Percentiles rank a stretch among this genome's conserved stretches.
Evolutionary conservation across 1,140 invertebrate species (phyloP).

Genomic region (Nymphalis io): DNA sequence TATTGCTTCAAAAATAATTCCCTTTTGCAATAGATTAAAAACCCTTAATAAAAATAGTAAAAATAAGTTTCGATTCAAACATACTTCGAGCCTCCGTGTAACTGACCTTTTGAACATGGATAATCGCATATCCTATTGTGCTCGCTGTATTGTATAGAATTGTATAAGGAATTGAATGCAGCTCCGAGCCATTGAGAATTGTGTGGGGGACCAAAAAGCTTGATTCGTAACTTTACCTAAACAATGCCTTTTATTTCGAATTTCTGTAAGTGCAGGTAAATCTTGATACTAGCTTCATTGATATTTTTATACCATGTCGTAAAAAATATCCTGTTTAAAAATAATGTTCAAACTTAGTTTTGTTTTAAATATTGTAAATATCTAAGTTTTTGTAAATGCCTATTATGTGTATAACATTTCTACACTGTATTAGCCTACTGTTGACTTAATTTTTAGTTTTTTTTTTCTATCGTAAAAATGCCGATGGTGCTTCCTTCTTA

Average conservation of each 20-base stretch:
- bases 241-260: constrained; percentile 36
- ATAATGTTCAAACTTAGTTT: too few species aligned
- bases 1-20: not conserved
- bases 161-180: constrained; percentile 37
- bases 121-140: constrained; percentile 33
- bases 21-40: not conserved
- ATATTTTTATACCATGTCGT: not conserved
- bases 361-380: too few species aligned
- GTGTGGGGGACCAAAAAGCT: constrained; percentile 27
- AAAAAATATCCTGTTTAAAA: too few species aligned
- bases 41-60: not conserved
- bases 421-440: too few species aligned
- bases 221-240: constrained; percentile 33
- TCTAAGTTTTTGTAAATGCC: too few species aligned
- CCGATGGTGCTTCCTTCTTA: too few species aligned
- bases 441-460: too few species aligned
- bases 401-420: too few species aligned
- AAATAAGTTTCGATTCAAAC: constrained; percentile 2
- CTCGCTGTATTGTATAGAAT: constrained; percentile 28
- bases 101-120: constrained; percentile 33
- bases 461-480: too few species aligned
- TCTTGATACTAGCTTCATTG: not conserved
- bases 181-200: constrained; percentile 29
- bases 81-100: not conserved
- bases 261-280: constrained; percentile 9